Percentiles rank a stretch among this genome's conserved stretches.
Conservation (phyloP, 2,797 vertebrate species). For the Sandelia bainsii region DNA sequence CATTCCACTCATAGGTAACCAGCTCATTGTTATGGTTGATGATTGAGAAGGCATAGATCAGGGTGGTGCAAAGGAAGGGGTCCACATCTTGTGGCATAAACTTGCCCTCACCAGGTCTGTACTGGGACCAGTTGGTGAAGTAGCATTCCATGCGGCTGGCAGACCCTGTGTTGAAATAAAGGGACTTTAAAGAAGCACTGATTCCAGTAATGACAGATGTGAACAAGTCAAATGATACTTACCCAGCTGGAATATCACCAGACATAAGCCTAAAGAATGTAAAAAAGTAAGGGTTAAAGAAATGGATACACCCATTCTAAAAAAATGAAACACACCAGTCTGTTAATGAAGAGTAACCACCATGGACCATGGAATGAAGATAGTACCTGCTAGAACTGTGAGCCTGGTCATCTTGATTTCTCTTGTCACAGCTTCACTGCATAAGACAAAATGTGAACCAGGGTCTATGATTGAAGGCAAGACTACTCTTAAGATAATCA, state of each 20-base stretch:
- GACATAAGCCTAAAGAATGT: constrained; percentile 49
- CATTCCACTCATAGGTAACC: constrained; percentile 80
- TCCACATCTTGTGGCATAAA: constrained; percentile 81
- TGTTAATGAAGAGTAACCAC: too few relatives aligned
- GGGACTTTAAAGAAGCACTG: background rate
- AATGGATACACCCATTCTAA: background rate
- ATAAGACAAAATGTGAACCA: constrained; percentile 23
- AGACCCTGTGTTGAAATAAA: constrained; percentile 65
- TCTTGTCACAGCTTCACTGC: constrained; percentile 17
- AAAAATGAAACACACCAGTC: too few relatives aligned
- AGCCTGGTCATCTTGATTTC: constrained; percentile 64
- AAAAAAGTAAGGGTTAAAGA: background rate
- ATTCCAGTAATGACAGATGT: background rate
- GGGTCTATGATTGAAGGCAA: background rate
- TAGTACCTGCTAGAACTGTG: constrained; percentile 71
- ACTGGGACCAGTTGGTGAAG: constrained; percentile 88
- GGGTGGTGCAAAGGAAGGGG: constrained; percentile 85
- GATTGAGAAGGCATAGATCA: constrained; percentile 88
- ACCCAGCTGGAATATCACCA: constrained; percentile 72
- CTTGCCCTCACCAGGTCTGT: constrained; percentile 76
- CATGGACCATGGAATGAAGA: background rate
- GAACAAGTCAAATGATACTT: constrained; percentile 44
- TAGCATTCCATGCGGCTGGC: constrained; percentile 84
- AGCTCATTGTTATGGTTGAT: constrained; percentile 79
- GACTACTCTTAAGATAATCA: background rate